A percentile compares a stretch with the other conserved stretches of the same genome.
Evolutionary conservation across 1,140 invertebrate species (phyloP).

Genomic region (Hycleus cichorii): DNA sequence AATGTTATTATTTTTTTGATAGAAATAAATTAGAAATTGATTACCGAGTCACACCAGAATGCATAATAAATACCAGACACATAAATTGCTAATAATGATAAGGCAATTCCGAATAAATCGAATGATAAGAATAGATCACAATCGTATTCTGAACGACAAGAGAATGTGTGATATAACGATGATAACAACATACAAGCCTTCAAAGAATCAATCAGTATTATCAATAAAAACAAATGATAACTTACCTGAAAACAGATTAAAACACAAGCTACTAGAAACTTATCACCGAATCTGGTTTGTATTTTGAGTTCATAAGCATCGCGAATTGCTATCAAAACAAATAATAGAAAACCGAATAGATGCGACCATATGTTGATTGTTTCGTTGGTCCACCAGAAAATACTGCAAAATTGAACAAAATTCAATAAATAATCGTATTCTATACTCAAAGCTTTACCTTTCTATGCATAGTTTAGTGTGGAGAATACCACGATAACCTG

Average conservation of each 20-base stretch:
- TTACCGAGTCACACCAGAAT: slow-evolving; percentile 90
- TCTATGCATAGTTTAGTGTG: slow-evolving; percentile 76
- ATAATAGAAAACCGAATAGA: slow-evolving; percentile 83
- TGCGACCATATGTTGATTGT: slow-evolving; percentile 98
- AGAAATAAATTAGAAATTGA: slow-evolving; percentile 23
- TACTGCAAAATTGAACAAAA: slow-evolving; percentile 50
- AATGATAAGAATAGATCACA: slow-evolving; percentile 83
- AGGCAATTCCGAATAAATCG: slow-evolving; percentile 88
- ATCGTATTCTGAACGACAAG: slow-evolving; percentile 79
- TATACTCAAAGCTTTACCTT: slow-evolving; percentile 52
- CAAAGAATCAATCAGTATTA: slow-evolving; percentile 22
- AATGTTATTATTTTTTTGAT: neutral
- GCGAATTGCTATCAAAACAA: slow-evolving; percentile 75
- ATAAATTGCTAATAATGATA: slow-evolving; percentile 89
- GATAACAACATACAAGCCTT: slow-evolving; percentile 91
- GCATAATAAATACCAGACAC: slow-evolving; percentile 94
- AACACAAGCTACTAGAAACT: slow-evolving; percentile 72
- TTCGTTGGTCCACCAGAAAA: slow-evolving; percentile 96
- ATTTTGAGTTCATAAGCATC: slow-evolving; percentile 73
- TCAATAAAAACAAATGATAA: neutral
- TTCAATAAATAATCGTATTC: neutral
- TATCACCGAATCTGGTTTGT: slow-evolving; percentile 70
- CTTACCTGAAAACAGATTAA: slow-evolving; percentile 80
- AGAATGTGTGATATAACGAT: slow-evolving; percentile 89
- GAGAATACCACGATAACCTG: slow-evolving; percentile 68